Evolutionary conservation across 2,113 vertebrate species (phyloP).

Genomic region (Chlorocebus sabaeus): DNA sequence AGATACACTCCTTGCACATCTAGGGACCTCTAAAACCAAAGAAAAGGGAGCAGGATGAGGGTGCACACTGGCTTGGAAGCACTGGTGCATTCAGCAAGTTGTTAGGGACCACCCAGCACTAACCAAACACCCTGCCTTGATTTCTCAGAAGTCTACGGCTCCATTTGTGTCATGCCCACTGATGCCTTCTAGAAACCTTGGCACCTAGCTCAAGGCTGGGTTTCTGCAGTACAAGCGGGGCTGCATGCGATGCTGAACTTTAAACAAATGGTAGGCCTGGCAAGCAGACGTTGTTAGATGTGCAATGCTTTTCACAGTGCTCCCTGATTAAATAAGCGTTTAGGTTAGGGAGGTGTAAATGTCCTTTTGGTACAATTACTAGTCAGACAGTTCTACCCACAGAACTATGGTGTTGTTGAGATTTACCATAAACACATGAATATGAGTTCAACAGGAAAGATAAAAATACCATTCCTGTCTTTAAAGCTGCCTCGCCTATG

Average conservation of each 20-base stretch:
- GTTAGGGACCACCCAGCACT: fast-evolving
- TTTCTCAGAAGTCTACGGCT: not conserved
- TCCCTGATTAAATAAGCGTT: not conserved
- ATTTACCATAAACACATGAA: constrained; percentile 30
- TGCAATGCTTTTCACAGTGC: not conserved
- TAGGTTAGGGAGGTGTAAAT: not conserved
- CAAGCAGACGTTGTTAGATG: not conserved
- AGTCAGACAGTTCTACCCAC: constrained; percentile 20
- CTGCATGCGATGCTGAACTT: not conserved
- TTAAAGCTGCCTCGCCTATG: not conserved
- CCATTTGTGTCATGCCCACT: not conserved
- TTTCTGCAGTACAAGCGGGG: not conserved
- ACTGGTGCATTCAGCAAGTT: not conserved
- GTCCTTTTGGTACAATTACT: not conserved
- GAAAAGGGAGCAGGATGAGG: not conserved
- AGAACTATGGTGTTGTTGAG: not conserved
- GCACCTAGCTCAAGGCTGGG: not conserved
- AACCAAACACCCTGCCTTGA: not conserved
- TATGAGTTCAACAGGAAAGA: not conserved
- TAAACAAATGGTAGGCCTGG: not conserved
- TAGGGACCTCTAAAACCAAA: not conserved
- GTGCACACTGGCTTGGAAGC: not conserved
- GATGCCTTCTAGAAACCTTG: not conserved
- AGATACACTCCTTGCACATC: not conserved
- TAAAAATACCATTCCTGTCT: constrained; percentile 40